Percentiles rank a stretch among this genome's conserved stretches.
These are phyloP conservation scores for Nomada lathburiana DNA, from an alignment of 2,888 invertebrate species.

Conservation along the genomic window DNA sequence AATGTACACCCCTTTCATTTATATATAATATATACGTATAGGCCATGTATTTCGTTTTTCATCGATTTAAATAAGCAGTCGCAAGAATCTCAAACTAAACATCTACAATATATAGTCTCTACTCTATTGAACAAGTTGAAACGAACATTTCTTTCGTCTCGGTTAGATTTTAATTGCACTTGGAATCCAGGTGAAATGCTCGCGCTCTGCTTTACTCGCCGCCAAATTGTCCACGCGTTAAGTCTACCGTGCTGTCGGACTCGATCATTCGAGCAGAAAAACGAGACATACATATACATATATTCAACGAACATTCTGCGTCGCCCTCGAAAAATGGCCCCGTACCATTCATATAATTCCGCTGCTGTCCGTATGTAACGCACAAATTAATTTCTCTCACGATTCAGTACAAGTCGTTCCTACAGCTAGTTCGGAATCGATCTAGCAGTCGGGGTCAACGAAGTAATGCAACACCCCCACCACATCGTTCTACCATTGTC, in stretches of 20 bases:
- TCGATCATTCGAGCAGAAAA: not conserved
- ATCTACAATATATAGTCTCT: not conserved
- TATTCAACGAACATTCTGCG: conserved; percentile 13
- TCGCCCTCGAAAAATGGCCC: conserved; percentile 8
- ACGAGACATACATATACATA: not conserved
- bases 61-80: conserved; percentile 32
- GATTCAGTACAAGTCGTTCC: not conserved
- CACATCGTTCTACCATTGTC: not conserved
- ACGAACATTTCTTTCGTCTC: not conserved
- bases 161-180: conserved; percentile 60
- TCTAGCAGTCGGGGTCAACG: not conserved
- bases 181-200: conserved; percentile 48
- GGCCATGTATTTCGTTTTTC: conserved; percentile 25
- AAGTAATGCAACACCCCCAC: not conserved
- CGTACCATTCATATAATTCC: not conserved
- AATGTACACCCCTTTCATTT: not conserved
- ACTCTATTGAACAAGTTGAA: not conserved
- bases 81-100: conserved; percentile 7
- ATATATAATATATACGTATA: conserved; percentile 27
- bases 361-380: not conserved
- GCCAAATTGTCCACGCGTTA: not conserved
- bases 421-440: not conserved
- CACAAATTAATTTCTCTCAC: not conserved
- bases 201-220: not conserved
- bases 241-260: not conserved